phyloP scores from a whole-genome alignment of 2,113 vertebrate species.

The Callithrix jacchus region DNA sequence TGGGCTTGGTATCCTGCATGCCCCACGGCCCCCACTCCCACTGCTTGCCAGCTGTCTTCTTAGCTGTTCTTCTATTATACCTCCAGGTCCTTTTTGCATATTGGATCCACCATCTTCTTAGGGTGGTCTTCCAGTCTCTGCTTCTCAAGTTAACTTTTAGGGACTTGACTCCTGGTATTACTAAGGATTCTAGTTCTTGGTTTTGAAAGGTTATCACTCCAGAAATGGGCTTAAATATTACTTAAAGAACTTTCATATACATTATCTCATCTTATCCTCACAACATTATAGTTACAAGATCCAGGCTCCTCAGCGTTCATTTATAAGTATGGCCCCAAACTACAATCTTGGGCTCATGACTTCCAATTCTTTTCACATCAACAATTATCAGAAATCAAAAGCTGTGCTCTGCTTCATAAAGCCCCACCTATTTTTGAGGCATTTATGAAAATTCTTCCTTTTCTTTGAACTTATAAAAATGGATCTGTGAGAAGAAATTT shows the following conservation, averaged over 20 bases:
- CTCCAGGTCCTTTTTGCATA: neutral
- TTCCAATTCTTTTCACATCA: neutral
- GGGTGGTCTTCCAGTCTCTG: neutral
- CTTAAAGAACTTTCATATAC: neutral
- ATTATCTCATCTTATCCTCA: neutral
- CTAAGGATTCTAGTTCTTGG: neutral
- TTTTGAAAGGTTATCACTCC: neutral
- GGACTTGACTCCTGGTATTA: neutral
- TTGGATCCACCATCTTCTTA: neutral
- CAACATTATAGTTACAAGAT: neutral
- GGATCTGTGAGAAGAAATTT: constrained; percentile 7
- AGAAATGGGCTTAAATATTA: neutral
- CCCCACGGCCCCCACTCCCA: no score
- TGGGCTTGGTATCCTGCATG: no score
- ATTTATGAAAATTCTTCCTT: neutral
- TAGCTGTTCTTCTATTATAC: neutral
- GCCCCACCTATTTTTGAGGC: neutral
- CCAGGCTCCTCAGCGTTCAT: neutral
- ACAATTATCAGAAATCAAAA: neutral
- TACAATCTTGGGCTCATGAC: neutral
- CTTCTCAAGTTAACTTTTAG: neutral
- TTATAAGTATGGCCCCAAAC: neutral
- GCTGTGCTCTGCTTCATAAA: neutral
- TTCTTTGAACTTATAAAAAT: constrained; percentile 32
- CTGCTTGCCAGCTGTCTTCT: neutral